Base-by-base conservation (phyloP, 2,888 invertebrate genomes). In the Epinotia ramella region DNA sequence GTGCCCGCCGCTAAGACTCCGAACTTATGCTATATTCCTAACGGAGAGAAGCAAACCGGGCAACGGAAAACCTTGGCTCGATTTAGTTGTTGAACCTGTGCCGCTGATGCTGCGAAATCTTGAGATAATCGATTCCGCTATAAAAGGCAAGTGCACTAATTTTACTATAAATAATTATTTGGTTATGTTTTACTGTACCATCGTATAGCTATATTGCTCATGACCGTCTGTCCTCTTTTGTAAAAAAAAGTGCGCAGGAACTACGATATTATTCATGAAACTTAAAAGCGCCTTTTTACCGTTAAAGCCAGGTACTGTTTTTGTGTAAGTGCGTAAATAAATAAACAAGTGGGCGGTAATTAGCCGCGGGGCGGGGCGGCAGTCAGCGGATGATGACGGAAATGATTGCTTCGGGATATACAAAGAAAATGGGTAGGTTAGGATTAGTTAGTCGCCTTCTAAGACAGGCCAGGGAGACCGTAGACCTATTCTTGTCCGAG, bases 261-360 rank as follows among this genome's bases (percentile, higher is more conserved):
- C 64, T 74, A 49, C 65, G 65, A 16, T 16, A 75, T 75, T 65
- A 75, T 65, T 75, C 69, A 75, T 70, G 59, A 70, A 75, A 70
- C 70, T 75, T 75, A 75, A 75, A 70, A 70, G 64, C 65, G 59
- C 68, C 69, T 75, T 70, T 70, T 75, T 65, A 65, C 64, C 24
- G 20, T 59, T 33, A 59, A 46, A 59, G n/a, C 56, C n/a, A 40
- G 24, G 74, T 60, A 70, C 56, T 81, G 81, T 83, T 83, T 84
- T 81, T 84, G 84, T 84, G 81, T 83, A 81, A 77, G 84, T 79
- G 82, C 80, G 85, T 87, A 88, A 89, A 87, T 89, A 80, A 76
- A 79, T 84, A 91, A 92, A 91, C 89, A 89, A 89, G 90, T 87
- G 91, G 91, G 89, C 88, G 88, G 91, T 88, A 89, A 91, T 92